phyloP scores from a whole-genome alignment of 53 echinoderm and acorn worm genomes.

The Crossaster papposus region DNA sequence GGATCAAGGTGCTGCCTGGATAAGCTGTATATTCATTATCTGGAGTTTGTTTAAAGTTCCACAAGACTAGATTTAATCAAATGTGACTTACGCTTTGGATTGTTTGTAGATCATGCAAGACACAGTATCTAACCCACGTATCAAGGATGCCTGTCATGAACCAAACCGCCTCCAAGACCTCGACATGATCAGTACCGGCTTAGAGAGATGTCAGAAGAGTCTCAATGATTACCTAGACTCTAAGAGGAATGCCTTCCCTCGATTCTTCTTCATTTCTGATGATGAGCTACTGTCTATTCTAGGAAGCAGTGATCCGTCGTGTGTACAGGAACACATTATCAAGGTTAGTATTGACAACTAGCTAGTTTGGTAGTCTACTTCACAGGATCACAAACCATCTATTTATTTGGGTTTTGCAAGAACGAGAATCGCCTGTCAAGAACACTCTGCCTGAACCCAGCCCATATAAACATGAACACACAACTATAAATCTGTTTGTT shows the following conservation, averaged over 20 bases:
- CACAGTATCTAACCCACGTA: slow-evolving; percentile 86
- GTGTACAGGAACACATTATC: slow-evolving; percentile 99
- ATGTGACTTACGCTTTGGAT: background rate
- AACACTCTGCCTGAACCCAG: too few relatives aligned
- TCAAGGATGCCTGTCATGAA: slow-evolving; percentile 97
- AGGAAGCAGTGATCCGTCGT: slow-evolving; percentile 94
- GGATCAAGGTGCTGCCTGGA: too few relatives aligned
- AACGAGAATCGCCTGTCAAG: too few relatives aligned
- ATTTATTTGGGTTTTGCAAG: too few relatives aligned
- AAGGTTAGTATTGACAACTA: slow-evolving; percentile 73
- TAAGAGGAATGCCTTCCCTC: slow-evolving; percentile 98
- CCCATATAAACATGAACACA: too few relatives aligned
- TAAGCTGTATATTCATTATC: too few relatives aligned
- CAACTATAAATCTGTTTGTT: too few relatives aligned
- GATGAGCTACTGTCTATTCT: slow-evolving; percentile 97
- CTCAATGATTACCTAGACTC: slow-evolving; percentile 99
- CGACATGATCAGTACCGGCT: slow-evolving; percentile 96
- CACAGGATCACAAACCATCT: too few relatives aligned
- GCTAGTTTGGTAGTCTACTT: too few relatives aligned
- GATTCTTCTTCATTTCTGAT: slow-evolving; percentile 99
- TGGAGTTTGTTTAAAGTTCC: background rate
- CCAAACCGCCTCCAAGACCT: slow-evolving; percentile 91
- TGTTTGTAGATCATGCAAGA: slow-evolving; percentile 92
- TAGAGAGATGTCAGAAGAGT: slow-evolving; percentile 99
- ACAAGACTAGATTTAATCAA: too few relatives aligned